Percentiles rank a stretch among this genome's conserved stretches.
phyloP scores from a whole-genome alignment of 2,888 invertebrate species.

The Eristalis pertinax region DNA sequence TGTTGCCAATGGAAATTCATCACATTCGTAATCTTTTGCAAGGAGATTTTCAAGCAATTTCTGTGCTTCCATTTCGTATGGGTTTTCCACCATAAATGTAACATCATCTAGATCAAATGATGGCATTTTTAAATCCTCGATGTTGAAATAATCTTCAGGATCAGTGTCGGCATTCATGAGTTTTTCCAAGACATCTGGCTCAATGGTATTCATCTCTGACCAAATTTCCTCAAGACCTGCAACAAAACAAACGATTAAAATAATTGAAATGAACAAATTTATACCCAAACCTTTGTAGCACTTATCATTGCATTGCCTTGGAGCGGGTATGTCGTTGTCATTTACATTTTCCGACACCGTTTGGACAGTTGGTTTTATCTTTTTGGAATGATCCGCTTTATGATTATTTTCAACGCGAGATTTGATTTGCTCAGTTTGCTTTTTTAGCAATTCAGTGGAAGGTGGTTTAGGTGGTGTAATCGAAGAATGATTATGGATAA shows the following conservation, averaged over 20 bases:
- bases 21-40: slow-evolving; percentile 1
- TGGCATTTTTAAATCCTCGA: slow-evolving; percentile 11
- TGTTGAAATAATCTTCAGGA: slow-evolving; percentile 16
- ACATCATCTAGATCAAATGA: slow-evolving; percentile 38
- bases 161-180: slow-evolving; percentile 48
- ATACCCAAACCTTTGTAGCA: slow-evolving; percentile 45
- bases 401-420: slow-evolving; percentile 9
- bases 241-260: background rate
- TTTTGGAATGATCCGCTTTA: slow-evolving; percentile 19
- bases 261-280: background rate
- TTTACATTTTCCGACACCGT: slow-evolving; percentile 6
- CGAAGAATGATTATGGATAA: slow-evolving; percentile 72
- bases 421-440: slow-evolving; percentile 17
- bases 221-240: slow-evolving; percentile 59
- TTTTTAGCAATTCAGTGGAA: slow-evolving; percentile 31
- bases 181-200: slow-evolving; percentile 47
- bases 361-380: background rate
- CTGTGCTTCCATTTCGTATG: slow-evolving; percentile 32
- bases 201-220: slow-evolving; percentile 64
- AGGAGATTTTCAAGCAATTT: slow-evolving; percentile 22
- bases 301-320: slow-evolving; percentile 34
- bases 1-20: slow-evolving; percentile 18
- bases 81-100: slow-evolving; percentile 11
- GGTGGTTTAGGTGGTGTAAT: slow-evolving; percentile 58
- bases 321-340: slow-evolving; percentile 2